Conservation (phyloP, 2,888 invertebrate genomes). For the Leptinotarsa juncta region DNA sequence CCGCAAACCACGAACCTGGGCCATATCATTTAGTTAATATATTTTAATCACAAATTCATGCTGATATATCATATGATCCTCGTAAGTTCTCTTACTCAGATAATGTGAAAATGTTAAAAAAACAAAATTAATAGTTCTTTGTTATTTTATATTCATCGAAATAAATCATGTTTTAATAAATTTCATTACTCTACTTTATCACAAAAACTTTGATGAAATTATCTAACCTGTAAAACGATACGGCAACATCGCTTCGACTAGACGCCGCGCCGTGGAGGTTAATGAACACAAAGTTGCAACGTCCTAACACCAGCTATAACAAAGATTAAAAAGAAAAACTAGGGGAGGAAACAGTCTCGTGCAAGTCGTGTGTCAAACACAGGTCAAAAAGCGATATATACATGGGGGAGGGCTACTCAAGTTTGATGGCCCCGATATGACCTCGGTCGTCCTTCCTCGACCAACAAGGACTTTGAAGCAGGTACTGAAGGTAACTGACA, state of each 20-base stretch:
- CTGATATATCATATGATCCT: too few species aligned
- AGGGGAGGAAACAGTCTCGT: conserved; percentile 16
- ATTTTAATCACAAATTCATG: too few species aligned
- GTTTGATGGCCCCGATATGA: conserved; percentile 2
- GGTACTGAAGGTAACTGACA: conserved; percentile 49
- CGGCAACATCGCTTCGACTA: conserved; percentile 38
- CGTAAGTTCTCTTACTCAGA: too few species aligned
- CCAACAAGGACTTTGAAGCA: not conserved
- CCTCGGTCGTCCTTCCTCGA: conserved; percentile 11
- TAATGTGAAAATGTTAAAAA: too few species aligned
- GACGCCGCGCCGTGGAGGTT: conserved; percentile 53
- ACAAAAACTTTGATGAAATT: too few species aligned
- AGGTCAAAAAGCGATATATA: conserved; percentile 9
- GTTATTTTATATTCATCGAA: too few species aligned
- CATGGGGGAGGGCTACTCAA: conserved; percentile 10
- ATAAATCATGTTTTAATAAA: too few species aligned
- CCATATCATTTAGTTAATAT: too few species aligned
- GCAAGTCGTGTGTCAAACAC: conserved; percentile 23
- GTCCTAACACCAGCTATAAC: conserved; percentile 41
- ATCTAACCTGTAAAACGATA: not conserved
- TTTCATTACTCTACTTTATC: too few species aligned
- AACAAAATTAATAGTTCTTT: too few species aligned
- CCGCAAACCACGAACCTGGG: too few species aligned
- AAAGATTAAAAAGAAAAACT: conserved; percentile 13
- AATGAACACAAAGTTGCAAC: conserved; percentile 54